A percentile compares a stretch with the other conserved stretches of the same genome.
phyloP scores from a whole-genome alignment of 2,888 invertebrate species.

The Agrochola circellaris region DNA sequence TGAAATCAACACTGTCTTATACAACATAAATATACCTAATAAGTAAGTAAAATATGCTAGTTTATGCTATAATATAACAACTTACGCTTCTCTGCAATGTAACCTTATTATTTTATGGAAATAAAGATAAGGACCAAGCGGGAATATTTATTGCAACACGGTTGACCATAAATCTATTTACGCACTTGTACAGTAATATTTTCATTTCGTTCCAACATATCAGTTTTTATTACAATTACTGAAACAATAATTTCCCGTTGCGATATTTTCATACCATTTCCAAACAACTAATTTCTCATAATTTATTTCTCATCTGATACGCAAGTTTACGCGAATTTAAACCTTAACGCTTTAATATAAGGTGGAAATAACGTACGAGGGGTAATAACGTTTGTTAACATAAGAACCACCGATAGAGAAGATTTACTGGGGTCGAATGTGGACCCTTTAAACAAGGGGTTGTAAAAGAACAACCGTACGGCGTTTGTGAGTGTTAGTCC shows the following conservation, averaged over 20 bases:
- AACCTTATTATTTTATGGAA: neutral
- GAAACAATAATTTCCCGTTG: conserved; percentile 46
- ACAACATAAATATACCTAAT: too few species aligned
- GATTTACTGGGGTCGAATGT: conserved; percentile 78
- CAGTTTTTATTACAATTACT: conserved; percentile 43
- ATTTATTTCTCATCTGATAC: conserved; percentile 54
- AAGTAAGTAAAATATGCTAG: neutral
- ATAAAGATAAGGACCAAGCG: neutral
- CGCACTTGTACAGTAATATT: conserved; percentile 25
- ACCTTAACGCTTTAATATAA: conserved; percentile 52
- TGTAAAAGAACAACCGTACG: conserved; percentile 62
- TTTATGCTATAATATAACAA: neutral
- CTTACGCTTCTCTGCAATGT: neutral
- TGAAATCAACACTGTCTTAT: neutral
- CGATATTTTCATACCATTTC: conserved; percentile 63
- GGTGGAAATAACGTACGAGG: conserved; percentile 59
- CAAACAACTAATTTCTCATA: conserved; percentile 61
- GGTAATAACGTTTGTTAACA: conserved; percentile 72
- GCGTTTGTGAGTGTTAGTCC: conserved; percentile 54
- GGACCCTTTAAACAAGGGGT: conserved; percentile 74
- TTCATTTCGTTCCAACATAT: conserved; percentile 42
- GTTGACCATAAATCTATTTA: conserved; percentile 28
- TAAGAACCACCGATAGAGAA: conserved; percentile 74
- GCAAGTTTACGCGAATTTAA: conserved; percentile 37
- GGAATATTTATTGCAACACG: neutral